Conservation (phyloP, 2,888 invertebrate genomes). For the Trachelus tabidus region DNA sequence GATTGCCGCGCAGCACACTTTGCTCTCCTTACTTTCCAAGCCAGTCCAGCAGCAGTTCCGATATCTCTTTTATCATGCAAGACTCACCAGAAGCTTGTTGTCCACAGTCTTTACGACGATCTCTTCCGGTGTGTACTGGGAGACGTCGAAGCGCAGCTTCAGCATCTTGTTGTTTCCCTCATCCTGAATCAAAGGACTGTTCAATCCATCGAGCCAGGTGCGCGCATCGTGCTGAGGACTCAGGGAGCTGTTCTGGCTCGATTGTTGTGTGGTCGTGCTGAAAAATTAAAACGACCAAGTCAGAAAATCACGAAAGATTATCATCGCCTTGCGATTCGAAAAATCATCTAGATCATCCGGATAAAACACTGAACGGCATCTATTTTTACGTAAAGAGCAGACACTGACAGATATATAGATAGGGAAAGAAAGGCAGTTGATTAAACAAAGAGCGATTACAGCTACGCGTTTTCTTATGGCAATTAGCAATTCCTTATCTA, state of each 20-base stretch:
- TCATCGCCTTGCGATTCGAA: not conserved
- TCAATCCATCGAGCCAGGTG: conserved; percentile 87
- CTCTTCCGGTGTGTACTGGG: conserved; percentile 97
- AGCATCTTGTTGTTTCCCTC: conserved; percentile 94
- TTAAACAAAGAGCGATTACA: not conserved
- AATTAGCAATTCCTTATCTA: not conserved
- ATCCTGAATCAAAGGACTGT: conserved; percentile 93
- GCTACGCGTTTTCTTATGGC: not conserved
- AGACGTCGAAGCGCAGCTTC: conserved; percentile 96
- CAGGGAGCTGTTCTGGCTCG: conserved; percentile 68
- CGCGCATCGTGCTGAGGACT: conserved; percentile 64
- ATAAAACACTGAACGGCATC: not conserved
- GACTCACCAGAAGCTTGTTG: conserved; percentile 91
- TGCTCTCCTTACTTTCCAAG: not conserved
- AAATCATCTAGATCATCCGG: not conserved
- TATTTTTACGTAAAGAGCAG: not conserved
- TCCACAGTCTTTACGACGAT: conserved; percentile 98
- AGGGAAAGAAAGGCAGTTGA: not conserved
- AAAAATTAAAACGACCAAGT: not conserved
- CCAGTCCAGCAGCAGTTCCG: not conserved
- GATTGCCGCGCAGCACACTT: not conserved
- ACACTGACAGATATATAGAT: not conserved
- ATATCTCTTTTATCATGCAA: conserved; percentile 6
- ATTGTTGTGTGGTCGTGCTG: conserved; percentile 74
- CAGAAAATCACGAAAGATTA: not conserved